phyloP scores from a whole-genome alignment of 1,140 invertebrate genomes.

The Drosophila navojoa region DNA sequence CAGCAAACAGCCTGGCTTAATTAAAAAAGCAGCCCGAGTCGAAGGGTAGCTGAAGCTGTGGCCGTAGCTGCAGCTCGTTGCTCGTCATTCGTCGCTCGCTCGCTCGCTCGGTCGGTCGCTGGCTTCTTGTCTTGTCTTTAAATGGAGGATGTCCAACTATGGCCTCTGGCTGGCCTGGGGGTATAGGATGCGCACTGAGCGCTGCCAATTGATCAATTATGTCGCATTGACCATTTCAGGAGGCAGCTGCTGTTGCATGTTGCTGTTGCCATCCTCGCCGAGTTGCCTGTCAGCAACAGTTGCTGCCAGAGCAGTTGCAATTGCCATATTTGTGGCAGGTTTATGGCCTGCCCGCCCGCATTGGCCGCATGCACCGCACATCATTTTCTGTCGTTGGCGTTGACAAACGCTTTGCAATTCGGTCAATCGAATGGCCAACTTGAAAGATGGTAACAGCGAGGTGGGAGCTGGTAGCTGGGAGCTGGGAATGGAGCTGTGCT shows the following conservation, averaged over 20 bases:
- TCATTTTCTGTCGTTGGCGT: conserved; percentile 36
- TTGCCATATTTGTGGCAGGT: conserved; percentile 31
- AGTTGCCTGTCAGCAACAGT: not conserved
- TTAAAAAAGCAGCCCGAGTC: conserved; percentile 41
- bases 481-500: conserved; percentile 29
- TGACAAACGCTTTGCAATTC: conserved; percentile 50
- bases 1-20: conserved; percentile 39
- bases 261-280: conserved; percentile 16
- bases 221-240: conserved; percentile 57
- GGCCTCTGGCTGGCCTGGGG: conserved; percentile 49
- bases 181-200: conserved; percentile 36
- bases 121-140: conserved; percentile 34
- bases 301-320: conserved; percentile 26
- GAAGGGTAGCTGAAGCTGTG: conserved; percentile 18
- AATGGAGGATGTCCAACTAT: conserved; percentile 49
- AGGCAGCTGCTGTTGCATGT: conserved; percentile 7
- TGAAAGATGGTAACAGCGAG: no score
- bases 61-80: conserved; percentile 15
- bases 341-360: conserved; percentile 46
- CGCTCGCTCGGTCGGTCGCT: conserved; percentile 19
- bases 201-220: conserved; percentile 75
- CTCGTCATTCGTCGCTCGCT: conserved; percentile 25
- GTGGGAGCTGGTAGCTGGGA: not conserved
- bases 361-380: conserved; percentile 34
- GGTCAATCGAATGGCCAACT: conserved; percentile 49